Conservation (phyloP, 2,113 vertebrate genomes). For the Piaya cayana region DNA sequence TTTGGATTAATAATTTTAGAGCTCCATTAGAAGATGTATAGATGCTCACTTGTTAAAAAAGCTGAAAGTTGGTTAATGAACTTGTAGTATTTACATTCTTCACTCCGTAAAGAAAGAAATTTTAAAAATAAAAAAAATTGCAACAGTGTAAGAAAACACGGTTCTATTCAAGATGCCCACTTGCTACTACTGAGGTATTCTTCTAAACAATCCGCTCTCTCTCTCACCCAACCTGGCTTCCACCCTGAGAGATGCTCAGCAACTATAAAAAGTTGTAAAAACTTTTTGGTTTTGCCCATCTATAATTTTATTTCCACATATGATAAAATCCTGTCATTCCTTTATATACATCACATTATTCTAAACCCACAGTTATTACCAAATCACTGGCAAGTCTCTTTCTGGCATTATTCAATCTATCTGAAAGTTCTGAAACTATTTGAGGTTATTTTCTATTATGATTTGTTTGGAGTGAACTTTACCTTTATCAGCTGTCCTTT, state of each 20-base stretch:
- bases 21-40: not conserved
- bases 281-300: not conserved
- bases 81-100: not conserved
- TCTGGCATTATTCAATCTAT: not conserved
- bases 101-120: not conserved
- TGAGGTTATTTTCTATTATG: rapidly evolving
- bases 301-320: not conserved
- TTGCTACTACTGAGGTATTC: not conserved
- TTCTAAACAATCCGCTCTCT: not conserved
- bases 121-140: not conserved
- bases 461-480: not conserved
- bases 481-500: not conserved
- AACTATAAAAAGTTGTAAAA: not conserved
- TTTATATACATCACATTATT: not conserved
- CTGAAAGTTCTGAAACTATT: not conserved
- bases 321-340: not conserved
- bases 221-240: not conserved
- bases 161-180: rapidly evolving
- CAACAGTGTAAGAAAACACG: rapidly evolving
- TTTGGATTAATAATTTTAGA: not conserved
- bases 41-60: not conserved
- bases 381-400: not conserved
- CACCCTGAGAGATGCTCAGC: not conserved
- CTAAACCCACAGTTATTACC: not conserved
- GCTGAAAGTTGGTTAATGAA: not conserved